These are phyloP conservation scores for Apantesis nais DNA, from an alignment of 2,888 invertebrate genomes.

Conservation along the genomic window DNA sequence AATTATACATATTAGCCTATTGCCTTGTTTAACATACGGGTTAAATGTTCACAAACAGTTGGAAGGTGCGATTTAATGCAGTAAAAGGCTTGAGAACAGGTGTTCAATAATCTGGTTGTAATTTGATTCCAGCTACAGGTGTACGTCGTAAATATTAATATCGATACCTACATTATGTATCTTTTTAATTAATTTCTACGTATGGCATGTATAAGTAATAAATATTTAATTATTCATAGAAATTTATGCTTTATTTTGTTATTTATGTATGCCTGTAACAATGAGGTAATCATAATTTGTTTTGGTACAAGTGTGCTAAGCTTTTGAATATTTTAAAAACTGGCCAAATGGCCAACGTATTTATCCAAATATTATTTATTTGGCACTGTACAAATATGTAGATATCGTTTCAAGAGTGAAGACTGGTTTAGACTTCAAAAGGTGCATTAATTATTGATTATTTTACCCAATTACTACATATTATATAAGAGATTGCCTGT, in stretches of 20 bases:
- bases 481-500: too few species aligned
- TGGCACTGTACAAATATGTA: background rate
- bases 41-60: background rate
- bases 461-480: too few species aligned
- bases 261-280: background rate
- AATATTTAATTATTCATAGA: slow-evolving; percentile 32
- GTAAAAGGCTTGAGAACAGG: slow-evolving; percentile 56
- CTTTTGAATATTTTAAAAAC: background rate
- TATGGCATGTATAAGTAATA: slow-evolving; percentile 24
- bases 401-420: background rate
- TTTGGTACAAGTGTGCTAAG: background rate
- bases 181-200: slow-evolving; percentile 21
- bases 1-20: background rate
- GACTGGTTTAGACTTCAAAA: background rate
- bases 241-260: background rate
- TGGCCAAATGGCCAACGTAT: background rate
- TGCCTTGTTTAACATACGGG: background rate
- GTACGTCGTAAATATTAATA: slow-evolving; percentile 42
- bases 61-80: slow-evolving; percentile 22
- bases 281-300: background rate
- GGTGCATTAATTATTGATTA: too few species aligned
- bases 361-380: background rate
- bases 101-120: slow-evolving; percentile 63
- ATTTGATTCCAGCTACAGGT: slow-evolving; percentile 69
- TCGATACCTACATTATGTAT: slow-evolving; percentile 3